Evolutionary conservation across 2,888 invertebrate genomes (phyloP), one percentile per base, ranked within the genome.

Genomic region (Tineola bisselliella): DNA sequence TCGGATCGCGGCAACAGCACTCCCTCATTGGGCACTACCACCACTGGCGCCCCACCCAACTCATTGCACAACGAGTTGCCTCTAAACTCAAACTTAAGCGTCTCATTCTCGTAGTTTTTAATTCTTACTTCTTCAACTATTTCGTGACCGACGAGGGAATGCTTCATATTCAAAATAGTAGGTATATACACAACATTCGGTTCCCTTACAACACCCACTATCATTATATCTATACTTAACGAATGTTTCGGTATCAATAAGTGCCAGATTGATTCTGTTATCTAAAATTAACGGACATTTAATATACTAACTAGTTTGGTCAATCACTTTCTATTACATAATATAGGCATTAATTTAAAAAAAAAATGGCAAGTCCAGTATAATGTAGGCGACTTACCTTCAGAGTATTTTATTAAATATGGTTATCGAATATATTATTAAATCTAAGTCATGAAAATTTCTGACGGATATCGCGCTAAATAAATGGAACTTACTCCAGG

Each of bases 261-360:
- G 65, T 82, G 87, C 90, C 92, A 92, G 69, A 90, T 89, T 0
- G 90, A 90, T 75, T 93, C 92, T 64, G 89, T 90, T 2, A 87
- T 77, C 71, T 86, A 64, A 61, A 65, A 25, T 25, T 25, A 25
- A 13, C n/a, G n/a, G n/a, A n/a, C n/a, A n/a, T n/a, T n/a, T n/a
- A n/a, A n/a, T n/a, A n/a, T n/a, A n/a, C n/a, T n/a, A n/a, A n/a
- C n/a, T n/a, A n/a, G n/a, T n/a, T n/a, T n/a, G n/a, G n/a, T n/a
- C n/a, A n/a, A n/a, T n/a, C n/a, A n/a, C n/a, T n/a, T n/a, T n/a
- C n/a, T n/a, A n/a, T n/a, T n/a, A n/a, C n/a, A n/a, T n/a, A n/a
- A n/a, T n/a, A n/a, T n/a, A n/a, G n/a, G n/a, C n/a, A n/a, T n/a
- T n/a, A n/a, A n/a, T n/a, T n/a, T n/a, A n/a, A n/a, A n/a, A n/a